Evolutionary conservation across 2,888 invertebrate species (phyloP).

Genomic region (Apamea crenata): DNA sequence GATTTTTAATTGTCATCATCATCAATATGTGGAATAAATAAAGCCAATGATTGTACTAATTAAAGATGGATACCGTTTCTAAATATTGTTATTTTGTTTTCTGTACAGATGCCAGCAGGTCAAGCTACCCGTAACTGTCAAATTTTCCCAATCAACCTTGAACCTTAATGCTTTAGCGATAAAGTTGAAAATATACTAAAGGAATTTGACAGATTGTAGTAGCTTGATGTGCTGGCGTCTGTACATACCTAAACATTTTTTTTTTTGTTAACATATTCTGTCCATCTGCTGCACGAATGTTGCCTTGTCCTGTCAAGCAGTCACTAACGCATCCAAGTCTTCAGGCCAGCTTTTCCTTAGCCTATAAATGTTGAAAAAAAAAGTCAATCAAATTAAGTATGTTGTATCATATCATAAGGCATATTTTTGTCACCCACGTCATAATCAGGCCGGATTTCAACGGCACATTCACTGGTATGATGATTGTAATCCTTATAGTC

Average conservation of each 20-base stretch:
- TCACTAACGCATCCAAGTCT: not conserved
- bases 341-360: not conserved
- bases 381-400: not conserved
- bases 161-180: too few relatives aligned
- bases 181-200: too few relatives aligned
- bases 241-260: too few relatives aligned
- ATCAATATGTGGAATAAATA: not conserved
- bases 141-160: too few relatives aligned
- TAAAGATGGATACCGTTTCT: not conserved
- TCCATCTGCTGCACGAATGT: too few relatives aligned
- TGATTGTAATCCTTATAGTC: constrained; percentile 25
- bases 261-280: not conserved
- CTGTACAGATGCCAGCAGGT: too few relatives aligned
- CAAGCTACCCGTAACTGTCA: too few relatives aligned
- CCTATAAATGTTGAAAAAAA: not conserved
- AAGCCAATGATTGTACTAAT: constrained; percentile 3
- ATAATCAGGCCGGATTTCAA: constrained; percentile 20
- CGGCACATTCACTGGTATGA: constrained; percentile 41
- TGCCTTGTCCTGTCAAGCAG: not conserved
- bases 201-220: too few relatives aligned
- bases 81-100: not conserved
- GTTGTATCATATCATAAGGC: not conserved
- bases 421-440: not conserved
- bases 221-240: too few relatives aligned
- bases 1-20: not conserved